Evolutionary conservation across 2,113 vertebrate species (phyloP).

Genomic region (Cephalopterus ornatus): DNA sequence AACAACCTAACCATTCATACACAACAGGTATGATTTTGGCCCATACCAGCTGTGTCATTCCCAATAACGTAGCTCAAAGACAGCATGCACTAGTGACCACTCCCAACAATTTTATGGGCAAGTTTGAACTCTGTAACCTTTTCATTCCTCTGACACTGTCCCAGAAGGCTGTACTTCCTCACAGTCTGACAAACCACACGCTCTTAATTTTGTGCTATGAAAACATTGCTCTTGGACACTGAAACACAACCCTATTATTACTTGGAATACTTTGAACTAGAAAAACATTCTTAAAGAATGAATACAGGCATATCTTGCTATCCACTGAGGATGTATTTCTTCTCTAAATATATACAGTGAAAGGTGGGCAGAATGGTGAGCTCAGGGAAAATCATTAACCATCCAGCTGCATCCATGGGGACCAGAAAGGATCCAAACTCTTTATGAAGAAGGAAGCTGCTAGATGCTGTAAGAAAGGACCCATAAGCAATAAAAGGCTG

Average conservation of each 20-base stretch:
- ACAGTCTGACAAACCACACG: not conserved
- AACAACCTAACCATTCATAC: not conserved
- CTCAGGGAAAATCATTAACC: not conserved
- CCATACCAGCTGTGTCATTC: rapidly evolving
- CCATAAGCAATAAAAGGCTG: not conserved
- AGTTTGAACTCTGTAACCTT: not conserved
- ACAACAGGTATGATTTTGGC: not conserved
- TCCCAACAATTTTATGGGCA: not conserved
- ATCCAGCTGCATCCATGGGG: not conserved
- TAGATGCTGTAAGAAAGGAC: not conserved
- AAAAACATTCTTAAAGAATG: not conserved
- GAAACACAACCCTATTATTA: not conserved
- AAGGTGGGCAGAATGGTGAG: not conserved
- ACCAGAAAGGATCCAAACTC: not conserved
- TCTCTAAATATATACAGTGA: not conserved
- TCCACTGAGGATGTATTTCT: not conserved
- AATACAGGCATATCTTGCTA: not conserved
- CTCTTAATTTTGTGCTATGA: not conserved
- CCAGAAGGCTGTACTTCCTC: not conserved
- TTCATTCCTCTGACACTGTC: not conserved
- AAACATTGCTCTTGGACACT: not conserved
- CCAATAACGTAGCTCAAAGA: not conserved
- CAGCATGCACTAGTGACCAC: not conserved
- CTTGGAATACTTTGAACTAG: not conserved
- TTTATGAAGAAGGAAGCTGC: not conserved